Evolutionary conservation across 2,113 vertebrate genomes (phyloP).

Genomic region (Charina bottae): DNA sequence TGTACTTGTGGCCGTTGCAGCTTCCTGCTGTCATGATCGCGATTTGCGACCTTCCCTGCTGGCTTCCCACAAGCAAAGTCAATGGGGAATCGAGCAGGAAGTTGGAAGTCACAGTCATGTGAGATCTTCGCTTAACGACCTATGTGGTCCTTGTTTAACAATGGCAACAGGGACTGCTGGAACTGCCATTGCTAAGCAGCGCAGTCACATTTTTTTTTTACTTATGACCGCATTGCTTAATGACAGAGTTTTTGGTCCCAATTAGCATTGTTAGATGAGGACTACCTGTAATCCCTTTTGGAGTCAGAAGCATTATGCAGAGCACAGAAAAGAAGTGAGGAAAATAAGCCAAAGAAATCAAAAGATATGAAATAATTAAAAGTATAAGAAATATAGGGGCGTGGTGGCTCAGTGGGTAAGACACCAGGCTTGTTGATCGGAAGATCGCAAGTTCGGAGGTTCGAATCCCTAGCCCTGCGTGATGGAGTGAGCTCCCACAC

Average conservation of each 20-base stretch:
- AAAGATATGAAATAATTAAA: neutral
- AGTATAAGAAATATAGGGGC: neutral
- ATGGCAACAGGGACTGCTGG: neutral
- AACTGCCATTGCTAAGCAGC: too few species aligned
- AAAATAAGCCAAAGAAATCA: neutral
- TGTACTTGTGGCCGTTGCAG: neutral
- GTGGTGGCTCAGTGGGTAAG: too few species aligned
- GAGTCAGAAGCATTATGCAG: neutral
- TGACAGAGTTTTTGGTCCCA: neutral
- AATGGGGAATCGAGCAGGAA: neutral
- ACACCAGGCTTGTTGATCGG: too few species aligned
- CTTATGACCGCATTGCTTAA: neutral
- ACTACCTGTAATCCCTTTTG: too few species aligned
- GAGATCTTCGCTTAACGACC: neutral
- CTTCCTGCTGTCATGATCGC: neutral
- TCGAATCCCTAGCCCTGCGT: too few species aligned
- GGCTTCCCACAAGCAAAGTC: too few species aligned
- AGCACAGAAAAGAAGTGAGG: neutral
- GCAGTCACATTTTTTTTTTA: neutral
- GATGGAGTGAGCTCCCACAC: too few species aligned
- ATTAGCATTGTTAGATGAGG: too few species aligned
- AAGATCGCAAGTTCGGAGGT: too few species aligned
- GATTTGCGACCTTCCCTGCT: neutral
- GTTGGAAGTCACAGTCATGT: neutral
- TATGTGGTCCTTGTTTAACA: neutral